Base-by-base conservation (phyloP, 2,888 invertebrate genomes). In the Omphaloscelis lunosa region DNA sequence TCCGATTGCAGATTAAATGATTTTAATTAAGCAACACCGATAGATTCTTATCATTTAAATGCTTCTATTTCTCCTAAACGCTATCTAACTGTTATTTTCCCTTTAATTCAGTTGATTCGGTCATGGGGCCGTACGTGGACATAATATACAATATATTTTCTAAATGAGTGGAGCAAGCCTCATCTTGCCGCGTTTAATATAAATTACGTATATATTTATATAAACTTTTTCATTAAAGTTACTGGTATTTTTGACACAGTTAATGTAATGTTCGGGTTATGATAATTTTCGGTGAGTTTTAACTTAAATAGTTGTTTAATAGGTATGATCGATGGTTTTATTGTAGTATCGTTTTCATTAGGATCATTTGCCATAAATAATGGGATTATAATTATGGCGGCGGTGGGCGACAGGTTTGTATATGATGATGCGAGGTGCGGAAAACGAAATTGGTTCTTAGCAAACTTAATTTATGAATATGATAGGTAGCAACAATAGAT, bases 1-100 rank as follows among this genome's bases (percentile, higher is more conserved):
- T 95, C 95, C 91, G 93, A 95, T 93, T 93, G 93, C 93, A 93
- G 93, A 94, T 95, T 93, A 95, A 95, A 95, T 94, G 91, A 91
- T 94, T 94, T 94, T 95, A 95, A 95, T 96, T 93, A 95, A 94
- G 93, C 92, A 89, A 88, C 89, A 82, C 90, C 80, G 90, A 90
- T 89, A 91, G 91, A 93, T 93, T 93, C 92, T 93, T 93, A 90
- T 91, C 89, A 87, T 88, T 89, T 89, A 90, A 88, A 90, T 85
- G 86, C 86, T 89, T 91, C 68, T 72, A 76, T 91, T 86, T 74
- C 86, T 85, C 86, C 79, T 84, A 87, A 85, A 87, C 78, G 83
- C 83, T 89, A 86, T 85, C 79, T 93, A 93, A 93, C 93, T 89
- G 92, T 93, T 77, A 63, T 82, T 90, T 88, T 88, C 87, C 89